Evolutionary conservation across 2,888 invertebrate species (phyloP), one percentile per base, ranked within the genome.

Genomic region (Epirrhoe alternata): DNA sequence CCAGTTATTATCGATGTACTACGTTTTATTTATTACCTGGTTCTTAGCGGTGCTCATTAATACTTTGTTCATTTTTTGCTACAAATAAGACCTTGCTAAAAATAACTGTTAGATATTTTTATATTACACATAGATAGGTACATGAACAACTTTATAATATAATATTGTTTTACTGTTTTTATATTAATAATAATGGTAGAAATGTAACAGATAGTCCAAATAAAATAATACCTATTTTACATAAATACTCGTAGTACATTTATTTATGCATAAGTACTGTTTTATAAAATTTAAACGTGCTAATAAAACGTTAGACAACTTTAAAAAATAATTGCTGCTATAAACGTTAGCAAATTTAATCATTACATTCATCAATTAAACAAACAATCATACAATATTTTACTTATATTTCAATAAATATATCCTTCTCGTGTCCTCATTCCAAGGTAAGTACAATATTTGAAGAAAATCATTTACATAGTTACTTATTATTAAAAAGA

Each of bases 331-430:
- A 42, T 42, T 42, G 38, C 38, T 42, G 10, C 12, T 12, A 24
- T 42, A 8, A 42, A 42, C 10, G 12, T 12, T 42, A 42, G 38
- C 4, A 45, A 45, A 45, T 14, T 6, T 14, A 47, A 14, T 16
- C 16, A 47, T 47, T 14, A 14, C 47, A 47, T 47, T 12, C 47
- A 45, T n/a, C 12, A 45, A 6, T 10, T 38, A 42, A 42, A 14
- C 16, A 47, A 3, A 14, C 47, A 47, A 47, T 47, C 47, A 47
- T 47, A 47, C 16, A 47, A 47, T 47, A 47, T 47, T 47, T 47
- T 16, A 14, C 16, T 47, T 16, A 16, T 47, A 35, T 47, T 14
- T 7, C 10, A 47, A 47, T 47, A 14, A 47, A 47, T 47, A 47
- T 47, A 16, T 47, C 47, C 38, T 12, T 3, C 38, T 42, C 38